Conservation (phyloP, 2,888 invertebrate genomes). For the Limenitis camilla region DNA sequence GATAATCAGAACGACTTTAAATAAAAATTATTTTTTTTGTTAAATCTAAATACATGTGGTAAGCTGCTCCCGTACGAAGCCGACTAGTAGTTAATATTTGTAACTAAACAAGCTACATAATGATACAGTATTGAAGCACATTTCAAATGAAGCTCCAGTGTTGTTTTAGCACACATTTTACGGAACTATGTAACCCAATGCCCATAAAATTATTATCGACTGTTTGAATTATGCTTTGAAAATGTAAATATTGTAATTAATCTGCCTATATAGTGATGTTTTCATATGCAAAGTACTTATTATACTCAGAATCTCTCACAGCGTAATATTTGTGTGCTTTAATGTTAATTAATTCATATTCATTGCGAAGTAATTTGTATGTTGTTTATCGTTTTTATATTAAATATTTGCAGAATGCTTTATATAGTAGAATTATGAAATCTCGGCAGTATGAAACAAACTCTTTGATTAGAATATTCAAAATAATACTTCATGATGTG, state of each 20-base stretch:
- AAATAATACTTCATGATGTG: too few species aligned
- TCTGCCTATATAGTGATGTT: not conserved
- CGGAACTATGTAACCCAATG: not conserved
- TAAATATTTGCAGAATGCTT: too few species aligned
- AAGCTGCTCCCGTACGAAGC: too few species aligned
- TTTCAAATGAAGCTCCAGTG: not conserved
- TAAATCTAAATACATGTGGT: too few species aligned
- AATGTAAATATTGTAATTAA: not conserved
- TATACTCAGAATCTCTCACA: not conserved
- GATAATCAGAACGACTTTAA: too few species aligned
- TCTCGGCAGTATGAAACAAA: too few species aligned
- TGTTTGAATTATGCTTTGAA: not conserved
- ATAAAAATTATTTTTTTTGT: too few species aligned
- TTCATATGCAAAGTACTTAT: slow-evolving; percentile 3
- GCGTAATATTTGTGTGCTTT: not conserved
- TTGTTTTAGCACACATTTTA: slow-evolving; percentile 1
- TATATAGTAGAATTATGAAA: too few species aligned
- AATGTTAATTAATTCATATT: not conserved
- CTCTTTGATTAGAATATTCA: too few species aligned
- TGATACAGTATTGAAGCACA: not conserved
- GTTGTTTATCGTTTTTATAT: too few species aligned
- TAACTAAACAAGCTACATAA: not conserved
- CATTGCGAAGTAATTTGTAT: not conserved
- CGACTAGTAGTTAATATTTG: not conserved
- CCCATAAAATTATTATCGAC: not conserved